Evolutionary conservation across 2,888 invertebrate species (phyloP), one percentile per base, ranked within the genome.

Genomic region (Thecocarcelia acutangulata): DNA sequence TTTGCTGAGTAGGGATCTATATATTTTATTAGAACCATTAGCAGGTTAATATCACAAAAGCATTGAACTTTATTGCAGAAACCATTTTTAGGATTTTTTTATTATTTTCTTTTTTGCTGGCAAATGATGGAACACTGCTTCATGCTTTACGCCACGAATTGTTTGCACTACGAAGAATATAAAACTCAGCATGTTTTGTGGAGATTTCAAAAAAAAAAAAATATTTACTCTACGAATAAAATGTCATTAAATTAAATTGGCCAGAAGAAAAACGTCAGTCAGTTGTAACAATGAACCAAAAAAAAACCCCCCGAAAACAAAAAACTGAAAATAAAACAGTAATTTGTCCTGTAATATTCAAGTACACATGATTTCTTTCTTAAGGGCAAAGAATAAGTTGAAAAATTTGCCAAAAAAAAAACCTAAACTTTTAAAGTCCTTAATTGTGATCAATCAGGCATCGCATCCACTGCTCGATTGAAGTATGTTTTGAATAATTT

Each of bases 191-290:
- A 52, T 52, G 37, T 52, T 44, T 54, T 33, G 33, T 21, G 9
- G 48, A 28, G 37, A 50, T 28, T 48, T 3, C 28, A 44, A 21
- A 5, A 33, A 46, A 44, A 6, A 44, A 42, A 19, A 12, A 3
- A 48, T 37, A 44, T 52, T 52, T 52, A 12, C 9, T 15, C 37
- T n/a, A 8, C 4, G 2, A 40, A 52, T 52, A 61, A 50, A 61
- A 72, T 12, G 28, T 6, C 42, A 40, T 63, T 63, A 63, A 73
- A 63, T 42, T 50, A 42, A 73, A 63, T 63, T 44, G 44, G 21
- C 5, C 28, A 40, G 17, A 72, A 42, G 40, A 24, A 61, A 50
- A 24, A 9, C 6, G 50, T 24, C 13, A 56, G 33, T 19, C 13
- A 24, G 28, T 28, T 56, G 28, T 24, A 19, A 42, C 42, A 17